A percentile compares a stretch with the other conserved stretches of the same genome.
Conservation (phyloP, 2,888 invertebrate genomes). For the Patella ulyssiponensis region DNA sequence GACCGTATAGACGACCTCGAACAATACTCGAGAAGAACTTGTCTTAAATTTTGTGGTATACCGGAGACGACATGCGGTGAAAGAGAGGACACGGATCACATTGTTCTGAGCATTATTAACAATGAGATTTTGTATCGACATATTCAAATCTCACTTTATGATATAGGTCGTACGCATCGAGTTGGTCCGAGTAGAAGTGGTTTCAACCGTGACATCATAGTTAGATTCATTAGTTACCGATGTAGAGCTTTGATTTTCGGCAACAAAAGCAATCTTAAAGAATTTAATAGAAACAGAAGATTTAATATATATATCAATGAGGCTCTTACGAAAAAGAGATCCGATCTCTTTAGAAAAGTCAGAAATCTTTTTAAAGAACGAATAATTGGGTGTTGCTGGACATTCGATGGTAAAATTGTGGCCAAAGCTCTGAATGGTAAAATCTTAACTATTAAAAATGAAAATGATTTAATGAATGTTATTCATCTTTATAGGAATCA, state of each 20-base stretch:
- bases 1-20: neutral
- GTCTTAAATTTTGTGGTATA: constrained; percentile 2
- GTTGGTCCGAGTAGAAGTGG: neutral
- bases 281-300: neutral
- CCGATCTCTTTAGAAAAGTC: neutral
- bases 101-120: neutral
- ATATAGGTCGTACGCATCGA: neutral
- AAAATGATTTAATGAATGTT: too few species aligned
- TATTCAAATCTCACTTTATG: neutral
- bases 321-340: neutral
- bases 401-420: neutral
- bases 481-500: too few species aligned
- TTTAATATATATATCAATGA: neutral
- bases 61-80: neutral
- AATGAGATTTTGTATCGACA: neutral
- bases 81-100: neutral
- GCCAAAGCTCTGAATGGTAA: neutral
- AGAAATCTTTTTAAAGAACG: neutral
- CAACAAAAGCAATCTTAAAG: neutral
- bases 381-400: constrained; percentile 3
- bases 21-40: neutral
- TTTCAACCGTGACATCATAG: neutral
- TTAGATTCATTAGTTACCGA: neutral
- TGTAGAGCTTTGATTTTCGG: neutral
- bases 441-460: too few species aligned